Base-by-base conservation (phyloP, 1,140 invertebrate species). In the Lepidotrigona ventralis region DNA sequence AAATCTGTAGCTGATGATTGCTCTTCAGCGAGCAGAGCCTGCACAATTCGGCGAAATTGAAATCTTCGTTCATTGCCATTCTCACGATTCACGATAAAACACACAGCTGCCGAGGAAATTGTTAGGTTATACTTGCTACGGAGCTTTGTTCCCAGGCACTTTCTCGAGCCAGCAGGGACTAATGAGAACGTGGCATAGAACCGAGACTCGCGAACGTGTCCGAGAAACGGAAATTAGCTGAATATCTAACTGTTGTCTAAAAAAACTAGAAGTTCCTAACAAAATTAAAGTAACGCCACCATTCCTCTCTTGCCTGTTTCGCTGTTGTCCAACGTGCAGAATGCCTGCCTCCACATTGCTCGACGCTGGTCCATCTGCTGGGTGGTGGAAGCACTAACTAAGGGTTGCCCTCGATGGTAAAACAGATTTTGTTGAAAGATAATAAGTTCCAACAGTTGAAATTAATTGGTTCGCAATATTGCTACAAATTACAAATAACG, bases 21-120 rank as follows among this genome's bases (percentile, higher is more conserved):
- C 95, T 95, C 91, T 96, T 96, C 64, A 96, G 93, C 79, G 95
- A 96, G 88, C 96, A 96, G 76, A 96, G 94, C 88, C 96, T 95
- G 90, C 96, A 96, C 58, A 96, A 93, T 92, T 96, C 96, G 54
- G 95, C 95, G 93, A 96, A 96, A 92, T 96, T 96, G 85, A 96
- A 95, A 91, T 96, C 95, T 87, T 95, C 95, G 90, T 94, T 95
- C 95, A 96, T 95, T 93, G 95, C 95, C 95, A 95, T 96, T 90
- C 94, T 83, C 63, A 75, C 53, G 33, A 73, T 72, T 60, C 56
- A n/a, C 29, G 26, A 39, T 71, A 60, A 80, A 80, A 85, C 88
- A 85, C 83, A 70, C 83, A 87, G 39, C 39, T 83, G 83, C 60
- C 77, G 73, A 26, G 17, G 39, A 8, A 46, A 66, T n/a, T 71